Base-by-base conservation (phyloP, 1,140 invertebrate species). In the Pogonus chalceus region DNA sequence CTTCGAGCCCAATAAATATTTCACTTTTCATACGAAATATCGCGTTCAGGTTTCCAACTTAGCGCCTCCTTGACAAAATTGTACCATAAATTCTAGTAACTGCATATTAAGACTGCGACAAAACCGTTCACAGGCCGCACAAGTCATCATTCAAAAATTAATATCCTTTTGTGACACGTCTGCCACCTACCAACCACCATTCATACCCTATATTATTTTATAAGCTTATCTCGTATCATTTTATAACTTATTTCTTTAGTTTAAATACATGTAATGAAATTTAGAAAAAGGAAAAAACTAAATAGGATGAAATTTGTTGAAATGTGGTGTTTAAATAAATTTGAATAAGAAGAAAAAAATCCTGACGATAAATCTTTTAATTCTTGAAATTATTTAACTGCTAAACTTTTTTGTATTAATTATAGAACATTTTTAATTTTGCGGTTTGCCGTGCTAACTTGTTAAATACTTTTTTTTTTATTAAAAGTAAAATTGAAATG, bases 101-200 rank as follows among this genome's bases (percentile, higher is more conserved):
- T 43, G 37, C 37, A 43, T 43, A 43, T 43, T 43, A 43, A 43
- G 37, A 43, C 37, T 43, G 37, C 37, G 37, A 43, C 37, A 43
- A 43, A 43, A 9, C 37, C 37, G 18, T 18, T 12, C 18, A 43
- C 37, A 43, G 7, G 37, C 26, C 26, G 26, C 26, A 31, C 26
- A 14, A 31, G 14, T 43, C 37, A 43, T 43, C 37, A 43, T 43
- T 43, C 37, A 43, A 43, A 43, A 43, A 43, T 43, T 43, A 43
- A 43, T 43, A 43, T 43, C n/a, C n/a, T n/a, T n/a, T n/a, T n/a
- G n/a, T n/a, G n/a, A n/a, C n/a, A n/a, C n/a, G n/a, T n/a, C n/a
- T n/a, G n/a, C n/a, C n/a, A n/a, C n/a, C n/a, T n/a, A n/a, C n/a
- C n/a, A n/a, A n/a, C n/a, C n/a, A n/a, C n/a, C n/a, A n/a, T n/a